A percentile compares a stretch with the other conserved stretches of the same genome.
These are phyloP conservation scores for Nyctalus aviator DNA, from an alignment of 2,797 vertebrate genomes.

Conservation along the genomic window DNA sequence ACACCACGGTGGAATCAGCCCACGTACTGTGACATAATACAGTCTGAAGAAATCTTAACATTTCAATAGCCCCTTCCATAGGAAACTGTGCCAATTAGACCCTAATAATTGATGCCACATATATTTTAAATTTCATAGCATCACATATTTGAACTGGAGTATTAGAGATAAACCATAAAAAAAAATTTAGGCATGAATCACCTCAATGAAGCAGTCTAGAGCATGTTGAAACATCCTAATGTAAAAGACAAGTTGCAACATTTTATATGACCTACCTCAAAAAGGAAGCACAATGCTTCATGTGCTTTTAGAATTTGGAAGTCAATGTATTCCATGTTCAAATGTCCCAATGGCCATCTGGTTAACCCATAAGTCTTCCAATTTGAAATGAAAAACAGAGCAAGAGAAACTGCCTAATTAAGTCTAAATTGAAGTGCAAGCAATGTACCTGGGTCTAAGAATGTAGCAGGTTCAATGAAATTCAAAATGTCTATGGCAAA, in stretches of 20 bases:
- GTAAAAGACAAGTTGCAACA: not conserved
- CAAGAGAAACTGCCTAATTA: not conserved
- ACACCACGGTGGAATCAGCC: not conserved
- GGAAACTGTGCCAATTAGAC: not conserved
- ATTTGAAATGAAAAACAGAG: not conserved
- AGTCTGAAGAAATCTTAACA: not conserved
- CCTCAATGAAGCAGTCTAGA: not conserved
- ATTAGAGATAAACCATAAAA: not conserved
- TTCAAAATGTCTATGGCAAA: not conserved
- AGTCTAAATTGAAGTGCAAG: not conserved
- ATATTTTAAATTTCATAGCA: not conserved
- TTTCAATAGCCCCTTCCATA: not conserved
- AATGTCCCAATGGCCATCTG: not conserved
- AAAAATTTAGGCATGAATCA: not conserved
- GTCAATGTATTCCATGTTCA: not conserved
- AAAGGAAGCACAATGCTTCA: not conserved
- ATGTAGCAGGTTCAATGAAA: not conserved
- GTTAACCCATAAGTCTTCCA: not conserved
- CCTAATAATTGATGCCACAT: not conserved
- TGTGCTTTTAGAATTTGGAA: not conserved
- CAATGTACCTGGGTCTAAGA: not conserved
- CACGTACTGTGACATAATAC: not conserved
- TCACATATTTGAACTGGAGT: not conserved
- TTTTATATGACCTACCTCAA: not conserved
- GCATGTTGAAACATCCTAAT: not conserved